Evolutionary conservation across 2,888 invertebrate genomes (phyloP).

Genomic region (Caenorhabditis afra): DNA sequence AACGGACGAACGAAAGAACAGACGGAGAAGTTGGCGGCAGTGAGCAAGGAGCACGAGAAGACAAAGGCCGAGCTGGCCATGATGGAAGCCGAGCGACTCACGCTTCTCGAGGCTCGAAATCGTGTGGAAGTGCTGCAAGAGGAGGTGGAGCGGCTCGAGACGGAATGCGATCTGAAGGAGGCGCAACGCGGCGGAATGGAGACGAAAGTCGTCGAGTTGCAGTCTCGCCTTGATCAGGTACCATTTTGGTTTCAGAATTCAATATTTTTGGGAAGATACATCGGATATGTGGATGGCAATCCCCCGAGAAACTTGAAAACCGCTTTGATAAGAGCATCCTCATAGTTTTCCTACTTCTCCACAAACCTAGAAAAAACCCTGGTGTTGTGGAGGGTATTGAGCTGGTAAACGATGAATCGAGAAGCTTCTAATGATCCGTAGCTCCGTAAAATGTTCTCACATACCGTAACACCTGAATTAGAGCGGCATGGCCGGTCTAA

Average conservation of each 20-base stretch:
- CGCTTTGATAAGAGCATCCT: no score
- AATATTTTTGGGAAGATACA: neutral
- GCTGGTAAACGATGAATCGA: no score
- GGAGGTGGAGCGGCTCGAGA: constrained; percentile 69
- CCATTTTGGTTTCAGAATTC: no score
- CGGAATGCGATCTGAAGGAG: constrained; percentile 66
- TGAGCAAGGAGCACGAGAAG: constrained; percentile 59
- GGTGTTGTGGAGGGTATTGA: no score
- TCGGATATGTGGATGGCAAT: no score
- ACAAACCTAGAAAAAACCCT: no score
- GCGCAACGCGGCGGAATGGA: constrained; percentile 61
- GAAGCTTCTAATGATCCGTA: no score
- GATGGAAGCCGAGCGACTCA: constrained; percentile 58
- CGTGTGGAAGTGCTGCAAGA: constrained; percentile 67
- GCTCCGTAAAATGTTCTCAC: no score
- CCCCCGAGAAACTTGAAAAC: no score
- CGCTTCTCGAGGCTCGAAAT: constrained; percentile 59
- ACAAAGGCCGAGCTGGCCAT: constrained; percentile 58
- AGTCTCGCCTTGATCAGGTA: constrained; percentile 59
- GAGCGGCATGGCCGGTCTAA: no score
- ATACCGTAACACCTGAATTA: no score
- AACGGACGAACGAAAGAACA: constrained; percentile 52
- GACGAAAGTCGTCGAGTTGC: constrained; percentile 52
- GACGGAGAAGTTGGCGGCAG: constrained; percentile 43
- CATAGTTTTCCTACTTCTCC: no score